These are phyloP conservation scores for Latheticus oryzae DNA, from an alignment of 2,888 invertebrate genomes.

Conservation along the genomic window DNA sequence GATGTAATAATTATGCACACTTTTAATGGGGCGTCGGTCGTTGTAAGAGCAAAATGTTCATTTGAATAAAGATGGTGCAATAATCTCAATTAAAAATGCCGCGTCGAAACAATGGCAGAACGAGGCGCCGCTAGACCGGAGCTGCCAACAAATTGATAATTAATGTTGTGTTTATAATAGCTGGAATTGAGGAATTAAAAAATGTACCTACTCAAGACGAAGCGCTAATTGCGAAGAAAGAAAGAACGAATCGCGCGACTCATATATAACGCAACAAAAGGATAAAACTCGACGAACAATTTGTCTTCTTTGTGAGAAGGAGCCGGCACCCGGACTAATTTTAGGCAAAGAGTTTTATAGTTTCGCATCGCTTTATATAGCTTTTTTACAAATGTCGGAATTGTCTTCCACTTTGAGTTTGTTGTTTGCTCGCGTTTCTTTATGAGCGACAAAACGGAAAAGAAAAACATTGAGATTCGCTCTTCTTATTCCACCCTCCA, in stretches of 20 bases:
- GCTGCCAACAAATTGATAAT: constrained; percentile 65
- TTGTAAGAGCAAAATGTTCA: constrained; percentile 61
- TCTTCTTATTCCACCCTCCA: constrained; percentile 39
- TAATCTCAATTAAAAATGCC: constrained; percentile 67
- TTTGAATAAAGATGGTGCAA: constrained; percentile 66
- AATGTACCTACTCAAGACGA: constrained; percentile 64
- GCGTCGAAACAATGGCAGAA: constrained; percentile 63
- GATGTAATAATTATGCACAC: constrained; percentile 66
- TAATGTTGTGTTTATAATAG: constrained; percentile 67
- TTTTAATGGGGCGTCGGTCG: constrained; percentile 62
- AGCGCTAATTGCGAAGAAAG: constrained; percentile 61
- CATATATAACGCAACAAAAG: constrained; percentile 58
- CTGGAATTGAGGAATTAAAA: constrained; percentile 65
- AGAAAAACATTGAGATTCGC: constrained; percentile 49
- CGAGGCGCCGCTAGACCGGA: constrained; percentile 54
- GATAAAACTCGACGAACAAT: constrained; percentile 56
- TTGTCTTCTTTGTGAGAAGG: constrained; percentile 55
- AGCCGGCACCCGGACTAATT: constrained; percentile 60
- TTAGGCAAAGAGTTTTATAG: constrained; percentile 63
- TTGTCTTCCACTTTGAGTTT: constrained; percentile 59
- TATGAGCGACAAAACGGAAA: constrained; percentile 40
- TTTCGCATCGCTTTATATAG: constrained; percentile 61
- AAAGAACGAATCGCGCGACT: constrained; percentile 46
- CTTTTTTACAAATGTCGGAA: constrained; percentile 59
- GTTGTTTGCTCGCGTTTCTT: constrained; percentile 52